phyloP scores from a whole-genome alignment of 2,113 vertebrate species.

The Prunella fulvescens region DNA sequence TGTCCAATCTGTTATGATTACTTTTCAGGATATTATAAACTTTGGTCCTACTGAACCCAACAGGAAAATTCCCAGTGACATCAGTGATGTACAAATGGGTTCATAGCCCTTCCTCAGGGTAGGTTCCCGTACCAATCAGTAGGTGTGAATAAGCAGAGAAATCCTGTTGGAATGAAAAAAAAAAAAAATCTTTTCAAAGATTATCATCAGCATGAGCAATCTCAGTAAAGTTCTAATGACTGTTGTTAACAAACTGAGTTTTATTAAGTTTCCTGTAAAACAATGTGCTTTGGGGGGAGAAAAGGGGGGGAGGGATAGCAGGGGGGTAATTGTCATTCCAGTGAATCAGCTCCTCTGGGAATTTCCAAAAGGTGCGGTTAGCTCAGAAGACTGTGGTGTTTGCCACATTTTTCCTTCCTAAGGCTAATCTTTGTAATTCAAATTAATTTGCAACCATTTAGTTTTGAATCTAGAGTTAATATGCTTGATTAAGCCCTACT shows the following conservation, averaged over 20 bases:
- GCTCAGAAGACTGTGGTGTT: not conserved
- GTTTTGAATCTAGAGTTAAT: constrained; percentile 21
- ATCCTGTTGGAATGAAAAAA: not conserved
- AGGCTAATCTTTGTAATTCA: constrained; percentile 34
- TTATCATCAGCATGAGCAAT: constrained; percentile 7
- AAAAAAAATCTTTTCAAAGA: not conserved
- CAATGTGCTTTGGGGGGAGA: not conserved
- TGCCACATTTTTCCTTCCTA: constrained; percentile 52
- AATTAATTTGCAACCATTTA: constrained; percentile 48
- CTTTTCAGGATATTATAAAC: constrained; percentile 37
- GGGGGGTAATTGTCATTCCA: constrained; percentile 17
- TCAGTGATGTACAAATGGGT: not conserved
- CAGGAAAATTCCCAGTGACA: constrained; percentile 20
- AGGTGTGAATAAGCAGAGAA: constrained; percentile 31
- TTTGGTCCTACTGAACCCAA: not conserved
- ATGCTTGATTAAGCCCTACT: constrained; percentile 7
- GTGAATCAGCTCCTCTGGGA: constrained; percentile 63
- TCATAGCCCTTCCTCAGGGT: not conserved
- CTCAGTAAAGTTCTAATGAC: constrained; percentile 39
- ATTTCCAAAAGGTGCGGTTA: constrained; percentile 62
- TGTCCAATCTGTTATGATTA: not conserved
- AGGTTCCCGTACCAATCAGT: not conserved
- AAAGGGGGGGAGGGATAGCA: not conserved
- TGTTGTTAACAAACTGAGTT: constrained; percentile 30
- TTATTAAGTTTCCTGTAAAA: constrained; percentile 60